These are phyloP conservation scores for Procavia capensis DNA, from an alignment of 2,113 vertebrate species.

Conservation along the genomic window DNA sequence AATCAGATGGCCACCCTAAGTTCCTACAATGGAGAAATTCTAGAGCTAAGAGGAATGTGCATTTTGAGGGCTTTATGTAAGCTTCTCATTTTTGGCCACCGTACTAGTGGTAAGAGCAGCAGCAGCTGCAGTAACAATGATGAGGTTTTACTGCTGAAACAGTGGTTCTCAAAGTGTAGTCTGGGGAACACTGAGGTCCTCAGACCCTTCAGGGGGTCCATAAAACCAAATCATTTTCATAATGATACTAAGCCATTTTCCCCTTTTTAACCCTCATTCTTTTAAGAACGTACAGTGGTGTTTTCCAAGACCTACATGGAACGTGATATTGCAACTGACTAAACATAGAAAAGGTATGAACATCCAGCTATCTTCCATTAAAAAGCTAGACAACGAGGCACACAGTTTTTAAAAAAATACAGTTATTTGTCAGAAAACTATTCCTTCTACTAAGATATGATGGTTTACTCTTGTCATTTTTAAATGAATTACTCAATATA, in stretches of 20 bases:
- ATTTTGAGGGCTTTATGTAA: background rate
- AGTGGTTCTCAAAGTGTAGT: background rate
- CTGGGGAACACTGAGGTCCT: background rate
- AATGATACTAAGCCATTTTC: background rate
- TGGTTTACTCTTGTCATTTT: background rate
- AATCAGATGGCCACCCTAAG: background rate
- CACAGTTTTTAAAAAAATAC: too few relatives aligned
- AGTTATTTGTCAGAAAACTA: background rate
- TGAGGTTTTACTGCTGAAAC: background rate
- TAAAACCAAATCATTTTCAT: background rate
- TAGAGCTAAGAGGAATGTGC: background rate
- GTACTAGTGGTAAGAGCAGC: too few relatives aligned
- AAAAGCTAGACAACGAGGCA: slow-evolving; percentile 3
- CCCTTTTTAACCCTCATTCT: background rate
- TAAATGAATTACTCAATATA: background rate
- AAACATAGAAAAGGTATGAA: background rate
- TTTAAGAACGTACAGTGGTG: background rate
- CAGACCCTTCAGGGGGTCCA: background rate
- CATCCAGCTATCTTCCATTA: background rate
- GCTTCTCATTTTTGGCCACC: background rate
- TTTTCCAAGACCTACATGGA: background rate
- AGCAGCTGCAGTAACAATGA: background rate
- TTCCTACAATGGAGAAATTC: background rate
- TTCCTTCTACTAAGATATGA: background rate
- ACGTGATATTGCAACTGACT: background rate